Percentiles rank a stretch among this genome's conserved stretches.
phyloP scores from a whole-genome alignment of 2,113 vertebrate species.

The Cryptotis parvus region DNA sequence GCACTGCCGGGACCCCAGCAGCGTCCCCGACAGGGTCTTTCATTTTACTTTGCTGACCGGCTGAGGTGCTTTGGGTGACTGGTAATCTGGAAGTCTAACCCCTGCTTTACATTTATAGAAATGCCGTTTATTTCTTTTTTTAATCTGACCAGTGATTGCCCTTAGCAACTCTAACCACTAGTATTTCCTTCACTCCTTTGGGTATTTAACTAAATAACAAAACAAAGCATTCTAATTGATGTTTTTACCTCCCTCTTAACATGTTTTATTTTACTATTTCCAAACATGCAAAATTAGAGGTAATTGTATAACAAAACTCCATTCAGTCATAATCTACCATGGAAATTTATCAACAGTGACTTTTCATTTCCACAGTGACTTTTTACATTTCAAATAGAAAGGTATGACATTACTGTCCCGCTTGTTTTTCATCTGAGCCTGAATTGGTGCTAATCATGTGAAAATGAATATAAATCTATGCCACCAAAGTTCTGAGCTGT shows the following conservation, averaged over 20 bases:
- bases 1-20: no score
- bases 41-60: background rate
- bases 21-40: no score
- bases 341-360: background rate
- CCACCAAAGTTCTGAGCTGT: background rate
- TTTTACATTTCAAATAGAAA: background rate
- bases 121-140: background rate
- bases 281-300: background rate
- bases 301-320: background rate
- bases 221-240: no score
- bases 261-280: background rate
- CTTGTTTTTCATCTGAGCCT: background rate
- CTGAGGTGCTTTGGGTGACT: background rate
- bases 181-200: no score
- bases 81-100: background rate
- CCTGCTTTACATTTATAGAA: background rate
- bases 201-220: no score
- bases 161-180: no score
- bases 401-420: background rate
- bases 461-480: slow-evolving; percentile 1
- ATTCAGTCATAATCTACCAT: background rate
- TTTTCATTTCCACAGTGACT: background rate
- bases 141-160: background rate
- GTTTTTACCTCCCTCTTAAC: no score
- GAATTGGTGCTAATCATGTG: background rate